Evolutionary conservation across 2,888 invertebrate species (phyloP).

Genomic region (Nemotelus pantherinus): DNA sequence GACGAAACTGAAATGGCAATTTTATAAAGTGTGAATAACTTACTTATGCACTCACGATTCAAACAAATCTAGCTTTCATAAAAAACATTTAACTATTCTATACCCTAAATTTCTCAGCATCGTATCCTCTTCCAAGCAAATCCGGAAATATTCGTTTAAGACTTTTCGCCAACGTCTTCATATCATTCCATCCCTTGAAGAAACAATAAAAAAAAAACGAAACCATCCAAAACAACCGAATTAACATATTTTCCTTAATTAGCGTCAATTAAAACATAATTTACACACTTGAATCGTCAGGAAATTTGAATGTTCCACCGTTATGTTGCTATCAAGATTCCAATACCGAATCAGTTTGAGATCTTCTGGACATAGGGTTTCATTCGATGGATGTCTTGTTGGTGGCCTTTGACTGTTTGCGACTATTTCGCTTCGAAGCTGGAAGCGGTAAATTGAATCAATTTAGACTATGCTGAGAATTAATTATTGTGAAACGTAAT

Average conservation of each 20-base stretch:
- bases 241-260: conserved; percentile 23
- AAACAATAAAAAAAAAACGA: background rate
- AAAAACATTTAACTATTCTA: conserved; percentile 50
- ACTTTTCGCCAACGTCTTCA: conserved; percentile 74
- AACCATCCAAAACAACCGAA: conserved; percentile 24
- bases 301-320: conserved; percentile 68
- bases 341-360: conserved; percentile 73
- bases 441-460: conserved; percentile 36
- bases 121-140: conserved; percentile 68
- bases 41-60: background rate
- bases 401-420: conserved; percentile 69
- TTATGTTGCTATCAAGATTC: conserved; percentile 73
- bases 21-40: background rate
- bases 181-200: conserved; percentile 70
- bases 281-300: conserved; percentile 66
- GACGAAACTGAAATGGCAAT: conserved; percentile 69
- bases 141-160: conserved; percentile 74
- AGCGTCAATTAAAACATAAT: conserved; percentile 26
- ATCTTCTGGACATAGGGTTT: conserved; percentile 75
- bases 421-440: conserved; percentile 69
- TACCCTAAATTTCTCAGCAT: conserved; percentile 69
- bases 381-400: conserved; percentile 65
- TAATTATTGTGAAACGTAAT: background rate
- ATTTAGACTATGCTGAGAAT: conserved; percentile 9
- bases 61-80: background rate